Evolutionary conservation across 2,113 vertebrate genomes (phyloP).

Genomic region (Pelecanus crispus): DNA sequence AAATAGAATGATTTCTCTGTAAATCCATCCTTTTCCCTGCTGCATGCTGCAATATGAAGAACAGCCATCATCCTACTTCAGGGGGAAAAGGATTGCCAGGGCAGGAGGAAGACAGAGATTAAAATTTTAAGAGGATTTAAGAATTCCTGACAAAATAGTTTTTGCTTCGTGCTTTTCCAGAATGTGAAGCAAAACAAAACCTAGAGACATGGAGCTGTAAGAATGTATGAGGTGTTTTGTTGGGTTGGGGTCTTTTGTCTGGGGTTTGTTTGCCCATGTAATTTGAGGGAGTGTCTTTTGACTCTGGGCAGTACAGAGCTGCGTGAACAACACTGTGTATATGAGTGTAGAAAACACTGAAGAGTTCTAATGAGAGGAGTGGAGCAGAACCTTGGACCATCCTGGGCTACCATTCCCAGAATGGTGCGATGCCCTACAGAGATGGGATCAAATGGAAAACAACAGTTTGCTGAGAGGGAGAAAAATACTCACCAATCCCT

Average conservation of each 20-base stretch:
- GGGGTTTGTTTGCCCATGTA: not conserved
- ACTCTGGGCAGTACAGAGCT: not conserved
- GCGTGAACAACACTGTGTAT: not conserved
- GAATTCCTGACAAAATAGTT: not conserved
- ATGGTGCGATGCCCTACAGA: not conserved
- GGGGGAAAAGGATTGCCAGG: not conserved
- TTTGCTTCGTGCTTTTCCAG: not conserved
- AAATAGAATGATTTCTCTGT: not conserved
- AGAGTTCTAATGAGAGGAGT: not conserved
- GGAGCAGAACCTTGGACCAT: not conserved
- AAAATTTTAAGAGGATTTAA: conserved; percentile 2
- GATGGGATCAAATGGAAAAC: not conserved
- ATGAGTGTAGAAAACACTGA: not conserved
- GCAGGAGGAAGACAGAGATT: not conserved
- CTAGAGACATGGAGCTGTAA: not conserved
- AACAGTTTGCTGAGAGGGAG: not conserved
- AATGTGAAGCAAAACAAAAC: not conserved
- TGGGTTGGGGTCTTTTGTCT: not conserved
- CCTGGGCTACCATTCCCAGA: not conserved
- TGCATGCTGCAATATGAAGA: not conserved
- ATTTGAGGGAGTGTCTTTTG: not conserved
- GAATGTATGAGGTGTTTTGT: not conserved
- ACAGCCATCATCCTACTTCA: not conserved
- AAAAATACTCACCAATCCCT: not conserved
- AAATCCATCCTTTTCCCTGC: not conserved